phyloP scores from a whole-genome alignment of 1,140 invertebrate genomes.

The Drosophila sulfurigaster region DNA sequence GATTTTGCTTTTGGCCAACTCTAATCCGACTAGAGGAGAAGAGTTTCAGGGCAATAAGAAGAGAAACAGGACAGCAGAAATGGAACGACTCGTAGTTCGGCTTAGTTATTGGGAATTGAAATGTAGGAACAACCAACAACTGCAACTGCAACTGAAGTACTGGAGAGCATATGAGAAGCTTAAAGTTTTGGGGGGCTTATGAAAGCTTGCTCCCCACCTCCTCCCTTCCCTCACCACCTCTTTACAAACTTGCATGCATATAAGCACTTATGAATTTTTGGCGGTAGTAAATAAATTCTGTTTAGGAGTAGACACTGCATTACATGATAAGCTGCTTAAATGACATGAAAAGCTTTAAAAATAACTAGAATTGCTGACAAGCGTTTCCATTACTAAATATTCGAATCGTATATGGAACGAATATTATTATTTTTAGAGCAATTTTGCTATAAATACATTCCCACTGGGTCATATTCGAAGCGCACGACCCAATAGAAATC shows the following conservation, averaged over 20 bases:
- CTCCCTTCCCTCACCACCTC: background rate
- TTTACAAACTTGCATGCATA: conserved; percentile 3
- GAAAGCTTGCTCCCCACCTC: conserved; percentile 7
- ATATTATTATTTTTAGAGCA: background rate
- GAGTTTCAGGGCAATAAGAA: conserved; percentile 21
- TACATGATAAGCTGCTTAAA: conserved; percentile 10
- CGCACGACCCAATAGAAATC: background rate
- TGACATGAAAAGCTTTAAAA: background rate
- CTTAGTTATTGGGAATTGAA: conserved; percentile 34
- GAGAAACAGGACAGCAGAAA: conserved; percentile 20
- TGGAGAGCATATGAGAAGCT: conserved; percentile 11
- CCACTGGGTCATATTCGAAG: background rate
- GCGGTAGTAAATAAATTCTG: conserved; percentile 8
- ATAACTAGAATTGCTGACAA: background rate
- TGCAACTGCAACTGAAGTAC: background rate
- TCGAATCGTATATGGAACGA: background rate
- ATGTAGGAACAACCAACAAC: background rate
- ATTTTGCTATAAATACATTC: background rate
- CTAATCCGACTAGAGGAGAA: conserved; percentile 40
- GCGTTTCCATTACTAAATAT: background rate
- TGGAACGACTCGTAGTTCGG: background rate
- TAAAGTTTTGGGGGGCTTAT: conserved; percentile 13
- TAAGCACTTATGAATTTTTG: conserved; percentile 7
- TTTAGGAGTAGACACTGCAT: conserved; percentile 2
- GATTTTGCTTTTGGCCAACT: conserved; percentile 47